Evolutionary conservation across 2,797 vertebrate genomes (phyloP).

Genomic region (Antrozous pallidus): DNA sequence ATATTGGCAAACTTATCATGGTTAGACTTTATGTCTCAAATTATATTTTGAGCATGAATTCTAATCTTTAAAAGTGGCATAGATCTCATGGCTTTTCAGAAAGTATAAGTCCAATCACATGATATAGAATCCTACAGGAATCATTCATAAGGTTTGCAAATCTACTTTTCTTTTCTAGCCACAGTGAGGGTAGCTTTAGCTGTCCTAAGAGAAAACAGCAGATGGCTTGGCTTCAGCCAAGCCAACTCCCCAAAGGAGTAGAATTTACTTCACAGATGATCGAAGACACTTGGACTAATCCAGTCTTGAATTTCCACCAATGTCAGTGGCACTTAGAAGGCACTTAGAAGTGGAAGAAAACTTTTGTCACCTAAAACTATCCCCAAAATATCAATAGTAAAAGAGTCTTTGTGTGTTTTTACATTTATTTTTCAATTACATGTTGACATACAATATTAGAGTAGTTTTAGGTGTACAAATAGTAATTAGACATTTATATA

Average conservation of each 20-base stretch:
- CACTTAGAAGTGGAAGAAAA: not conserved
- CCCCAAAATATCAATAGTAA: not conserved
- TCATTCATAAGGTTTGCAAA: constrained; percentile 38
- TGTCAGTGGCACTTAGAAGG: too few relatives aligned
- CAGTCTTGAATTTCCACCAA: not conserved
- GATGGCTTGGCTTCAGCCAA: not conserved
- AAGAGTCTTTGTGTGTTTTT: not conserved
- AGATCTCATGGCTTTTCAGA: not conserved
- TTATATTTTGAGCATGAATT: constrained; percentile 45
- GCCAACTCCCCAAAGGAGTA: not conserved
- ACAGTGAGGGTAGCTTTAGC: not conserved
- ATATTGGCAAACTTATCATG: constrained; percentile 4
- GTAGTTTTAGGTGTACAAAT: not conserved
- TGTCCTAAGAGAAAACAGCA: not conserved
- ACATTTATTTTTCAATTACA: not conserved
- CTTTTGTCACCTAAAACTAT: not conserved
- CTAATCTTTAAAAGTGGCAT: not conserved
- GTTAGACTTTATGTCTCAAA: constrained; percentile 26
- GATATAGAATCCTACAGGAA: not conserved
- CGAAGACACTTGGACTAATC: not conserved
- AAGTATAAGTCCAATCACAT: not conserved
- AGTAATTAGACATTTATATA: not conserved
- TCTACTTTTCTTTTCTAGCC: not conserved
- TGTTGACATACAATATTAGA: not conserved
- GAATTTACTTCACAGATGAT: not conserved